Base-by-base conservation (phyloP, 2,888 invertebrate species). In the Tetranychus truncatus region DNA sequence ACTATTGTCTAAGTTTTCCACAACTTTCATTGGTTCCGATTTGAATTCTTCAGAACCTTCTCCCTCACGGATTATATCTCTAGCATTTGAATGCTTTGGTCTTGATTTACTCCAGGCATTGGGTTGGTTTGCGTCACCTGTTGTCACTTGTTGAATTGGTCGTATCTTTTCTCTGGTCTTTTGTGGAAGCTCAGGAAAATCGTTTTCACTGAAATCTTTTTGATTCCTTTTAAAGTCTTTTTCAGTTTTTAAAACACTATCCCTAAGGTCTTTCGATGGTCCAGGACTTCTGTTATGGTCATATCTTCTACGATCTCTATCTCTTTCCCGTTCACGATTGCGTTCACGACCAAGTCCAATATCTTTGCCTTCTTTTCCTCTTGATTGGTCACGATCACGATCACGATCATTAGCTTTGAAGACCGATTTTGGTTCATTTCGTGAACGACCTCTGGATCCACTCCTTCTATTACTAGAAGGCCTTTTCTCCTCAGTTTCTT, bases 161-260 rank as follows among this genome's bases (percentile, higher is more conserved):
- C 9, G 9, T 15, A 55, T 55, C 15, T 55, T 55, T 15, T 55
- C 69, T 11, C 55, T 34, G 45, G 55, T 46, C 67, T 74, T 69
- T 45, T 71, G 65, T 66, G 71, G 66, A 24, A 75, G 71, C 69
- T 75, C 75, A 11, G 76, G 76, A 74, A 76, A 76, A 69, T 76
- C 76, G 1, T 76, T 75, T 9, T 67, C 75, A 71, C 71, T 65
- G 67, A 76, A 76, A 6, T 72, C 21, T 65, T 69, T 67, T 9
- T 74, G 71, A 66, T 74, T 72, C 71, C 44, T 72, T 6, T 34
- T 9, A 20, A 20, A 24, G 34, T 66, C 34, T 24, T 71, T 66
- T 18, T 55, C 24, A 34, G 11, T 74, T 66, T 34, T 66, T 72
- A 45, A 9, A 45, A 21, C 34, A 71, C 9, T 75, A 55, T 55